Evolutionary conservation across 1,140 invertebrate species (phyloP).

Genomic region (Cepaea nemoralis): DNA sequence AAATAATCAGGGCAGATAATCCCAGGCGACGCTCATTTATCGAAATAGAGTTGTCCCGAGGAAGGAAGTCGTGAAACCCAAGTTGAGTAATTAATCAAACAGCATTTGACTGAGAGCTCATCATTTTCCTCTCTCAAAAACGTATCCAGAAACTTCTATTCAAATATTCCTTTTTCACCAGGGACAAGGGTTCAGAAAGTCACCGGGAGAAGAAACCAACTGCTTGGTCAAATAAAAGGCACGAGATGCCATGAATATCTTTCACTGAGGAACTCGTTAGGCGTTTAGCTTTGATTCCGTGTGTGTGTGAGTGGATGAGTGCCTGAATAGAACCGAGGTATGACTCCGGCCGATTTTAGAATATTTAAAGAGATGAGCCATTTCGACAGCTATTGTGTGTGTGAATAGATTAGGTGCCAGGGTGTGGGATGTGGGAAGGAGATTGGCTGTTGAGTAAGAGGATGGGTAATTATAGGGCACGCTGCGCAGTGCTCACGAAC

Average conservation of each 20-base stretch:
- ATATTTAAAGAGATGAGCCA: slow-evolving; percentile 3
- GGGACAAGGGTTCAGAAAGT: neutral
- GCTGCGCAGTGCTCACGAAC: neutral
- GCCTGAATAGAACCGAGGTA: neutral
- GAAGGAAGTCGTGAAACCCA: neutral
- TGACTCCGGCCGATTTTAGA: neutral
- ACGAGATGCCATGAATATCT: neutral
- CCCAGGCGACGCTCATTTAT: slow-evolving; percentile 7
- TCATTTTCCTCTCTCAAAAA: neutral
- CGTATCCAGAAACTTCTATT: neutral
- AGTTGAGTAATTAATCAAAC: slow-evolving; percentile 26
- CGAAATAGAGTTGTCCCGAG: neutral
- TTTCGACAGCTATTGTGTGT: neutral
- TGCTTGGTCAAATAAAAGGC: neutral
- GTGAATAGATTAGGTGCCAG: neutral
- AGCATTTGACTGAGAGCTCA: neutral
- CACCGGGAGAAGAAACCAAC: neutral
- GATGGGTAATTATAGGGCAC: slow-evolving; percentile 8
- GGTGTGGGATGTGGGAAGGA: neutral
- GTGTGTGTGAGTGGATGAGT: no score
- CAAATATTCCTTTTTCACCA: neutral
- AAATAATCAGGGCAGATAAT: slow-evolving; percentile 21
- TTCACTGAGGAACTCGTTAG: neutral
- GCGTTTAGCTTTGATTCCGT: neutral
- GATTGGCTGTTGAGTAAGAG: slow-evolving; percentile 35